These are phyloP conservation scores for Falco punctatus DNA, from an alignment of 2,113 vertebrate species.

Conservation along the genomic window DNA sequence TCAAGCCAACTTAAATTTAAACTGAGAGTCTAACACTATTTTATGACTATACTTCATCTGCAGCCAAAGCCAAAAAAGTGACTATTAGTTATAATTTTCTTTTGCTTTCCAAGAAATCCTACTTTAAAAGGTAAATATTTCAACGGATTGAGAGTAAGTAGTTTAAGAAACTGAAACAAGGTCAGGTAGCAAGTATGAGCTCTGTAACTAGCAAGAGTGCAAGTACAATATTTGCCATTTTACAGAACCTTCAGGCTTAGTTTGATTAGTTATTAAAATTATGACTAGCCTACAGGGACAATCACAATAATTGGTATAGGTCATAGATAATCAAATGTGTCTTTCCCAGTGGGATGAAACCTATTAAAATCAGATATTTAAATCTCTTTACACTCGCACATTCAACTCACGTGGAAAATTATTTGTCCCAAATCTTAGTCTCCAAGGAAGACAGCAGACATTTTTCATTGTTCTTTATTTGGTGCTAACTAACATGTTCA, in stretches of 20 bases:
- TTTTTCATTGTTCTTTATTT: slow-evolving; percentile 75
- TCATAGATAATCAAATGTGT: slow-evolving; percentile 90
- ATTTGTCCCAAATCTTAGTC: slow-evolving; percentile 70
- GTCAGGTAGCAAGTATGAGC: slow-evolving; percentile 52
- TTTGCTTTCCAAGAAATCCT: not conserved
- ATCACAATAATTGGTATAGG: slow-evolving; percentile 87
- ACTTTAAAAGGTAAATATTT: slow-evolving; percentile 21
- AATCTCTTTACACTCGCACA: slow-evolving; percentile 78
- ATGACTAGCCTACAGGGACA: slow-evolving; percentile 82
- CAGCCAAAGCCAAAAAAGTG: not conserved
- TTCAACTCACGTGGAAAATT: slow-evolving; percentile 70
- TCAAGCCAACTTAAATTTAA: not conserved
- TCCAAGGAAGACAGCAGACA: slow-evolving; percentile 70
- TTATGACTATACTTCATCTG: not conserved
- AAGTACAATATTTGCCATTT: slow-evolving; percentile 74
- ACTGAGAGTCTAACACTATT: not conserved
- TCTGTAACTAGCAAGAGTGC: slow-evolving; percentile 56
- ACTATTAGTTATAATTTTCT: not conserved
- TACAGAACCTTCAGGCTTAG: slow-evolving; percentile 79
- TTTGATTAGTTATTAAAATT: slow-evolving; percentile 92
- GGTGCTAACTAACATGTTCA: slow-evolving; percentile 77
- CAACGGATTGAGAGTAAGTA: slow-evolving; percentile 19
- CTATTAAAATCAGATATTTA: slow-evolving; percentile 91
- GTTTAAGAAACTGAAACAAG: slow-evolving; percentile 53
- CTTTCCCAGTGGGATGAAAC: slow-evolving; percentile 80